These are phyloP conservation scores for Nothobranchius furzeri DNA, from an alignment of 2,113 vertebrate species.

Conservation along the genomic window DNA sequence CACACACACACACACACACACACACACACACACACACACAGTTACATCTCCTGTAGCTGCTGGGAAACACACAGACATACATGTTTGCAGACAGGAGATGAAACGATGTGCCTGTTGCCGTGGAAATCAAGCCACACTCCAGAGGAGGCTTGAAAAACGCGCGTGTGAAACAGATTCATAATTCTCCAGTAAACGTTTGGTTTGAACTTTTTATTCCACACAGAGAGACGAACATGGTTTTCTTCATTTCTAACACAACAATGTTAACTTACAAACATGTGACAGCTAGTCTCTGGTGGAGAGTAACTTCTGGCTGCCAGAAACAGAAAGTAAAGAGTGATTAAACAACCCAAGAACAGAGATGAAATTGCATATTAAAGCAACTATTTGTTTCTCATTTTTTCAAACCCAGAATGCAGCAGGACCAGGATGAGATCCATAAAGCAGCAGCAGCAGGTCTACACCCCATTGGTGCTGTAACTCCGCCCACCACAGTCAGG, in stretches of 20 bases:
- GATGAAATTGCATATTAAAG: conserved; percentile 20
- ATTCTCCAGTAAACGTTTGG: conserved; percentile 21
- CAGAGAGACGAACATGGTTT: conserved; percentile 44
- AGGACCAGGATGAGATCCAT: neutral
- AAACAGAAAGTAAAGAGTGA: conserved; percentile 14
- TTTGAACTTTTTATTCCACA: conserved; percentile 65
- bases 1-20: conserved; percentile 5
- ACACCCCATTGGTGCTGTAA: conserved; percentile 5
- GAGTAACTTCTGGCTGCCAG: conserved; percentile 28
- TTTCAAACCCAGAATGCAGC: conserved; percentile 14
- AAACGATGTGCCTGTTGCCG: conserved; percentile 4
- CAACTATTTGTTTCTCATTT: conserved; percentile 20
- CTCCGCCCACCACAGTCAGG: conserved; percentile 32
- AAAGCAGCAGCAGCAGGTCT: conserved; percentile 15
- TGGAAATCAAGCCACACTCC: conserved; percentile 1
- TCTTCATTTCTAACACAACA: conserved; percentile 14
- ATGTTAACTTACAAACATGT: conserved; percentile 32
- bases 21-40: neutral
- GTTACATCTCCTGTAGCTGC: conserved; percentile 1
- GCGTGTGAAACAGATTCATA: neutral
- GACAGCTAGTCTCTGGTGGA: conserved; percentile 37
- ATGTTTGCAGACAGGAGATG: neutral
- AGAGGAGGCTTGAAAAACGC: neutral
- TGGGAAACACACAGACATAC: conserved; percentile 16
- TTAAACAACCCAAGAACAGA: conserved; percentile 22